These are phyloP conservation scores for Rhodophaea formosa DNA, from an alignment of 2,888 invertebrate species.

Conservation along the genomic window DNA sequence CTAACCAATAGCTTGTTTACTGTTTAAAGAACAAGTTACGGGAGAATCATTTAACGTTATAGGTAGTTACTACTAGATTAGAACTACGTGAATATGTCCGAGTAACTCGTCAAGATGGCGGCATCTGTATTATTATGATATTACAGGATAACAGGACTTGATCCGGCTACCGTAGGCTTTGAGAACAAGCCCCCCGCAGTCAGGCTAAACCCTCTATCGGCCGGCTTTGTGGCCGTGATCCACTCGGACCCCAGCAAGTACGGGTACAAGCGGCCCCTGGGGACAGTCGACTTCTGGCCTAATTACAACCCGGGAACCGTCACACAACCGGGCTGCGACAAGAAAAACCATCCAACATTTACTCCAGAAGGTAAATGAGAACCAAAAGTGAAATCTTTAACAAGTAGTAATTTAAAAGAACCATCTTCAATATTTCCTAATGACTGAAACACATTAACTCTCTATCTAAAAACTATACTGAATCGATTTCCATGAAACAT, in stretches of 20 bases:
- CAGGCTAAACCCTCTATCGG: conserved; percentile 52
- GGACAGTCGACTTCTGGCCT: conserved; percentile 70
- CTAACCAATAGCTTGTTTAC: too few species aligned
- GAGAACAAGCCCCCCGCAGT: conserved; percentile 43
- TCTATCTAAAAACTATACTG: too few species aligned
- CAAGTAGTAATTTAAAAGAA: too few species aligned
- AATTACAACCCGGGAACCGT: conserved; percentile 55
- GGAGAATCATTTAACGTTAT: too few species aligned
- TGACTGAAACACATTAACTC: too few species aligned
- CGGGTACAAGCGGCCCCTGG: conserved; percentile 48
- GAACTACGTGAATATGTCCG: too few species aligned
- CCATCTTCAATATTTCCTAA: too few species aligned
- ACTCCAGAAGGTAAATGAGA: conserved; percentile 60
- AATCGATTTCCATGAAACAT: too few species aligned
- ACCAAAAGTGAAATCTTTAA: too few species aligned
- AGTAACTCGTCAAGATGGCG: too few species aligned
- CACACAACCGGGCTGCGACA: conserved; percentile 60
- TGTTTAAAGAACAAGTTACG: too few species aligned
- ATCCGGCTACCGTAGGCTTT: conserved; percentile 59
- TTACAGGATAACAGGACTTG: conserved; percentile 65
- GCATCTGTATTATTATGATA: conserved; percentile 1
- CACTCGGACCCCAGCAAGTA: conserved; percentile 67
- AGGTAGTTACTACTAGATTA: too few species aligned
- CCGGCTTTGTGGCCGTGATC: conserved; percentile 52
- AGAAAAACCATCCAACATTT: conserved; percentile 39